These are phyloP conservation scores for Cyclophora albipunctata DNA, from an alignment of 2,888 invertebrate genomes.

Conservation along the genomic window DNA sequence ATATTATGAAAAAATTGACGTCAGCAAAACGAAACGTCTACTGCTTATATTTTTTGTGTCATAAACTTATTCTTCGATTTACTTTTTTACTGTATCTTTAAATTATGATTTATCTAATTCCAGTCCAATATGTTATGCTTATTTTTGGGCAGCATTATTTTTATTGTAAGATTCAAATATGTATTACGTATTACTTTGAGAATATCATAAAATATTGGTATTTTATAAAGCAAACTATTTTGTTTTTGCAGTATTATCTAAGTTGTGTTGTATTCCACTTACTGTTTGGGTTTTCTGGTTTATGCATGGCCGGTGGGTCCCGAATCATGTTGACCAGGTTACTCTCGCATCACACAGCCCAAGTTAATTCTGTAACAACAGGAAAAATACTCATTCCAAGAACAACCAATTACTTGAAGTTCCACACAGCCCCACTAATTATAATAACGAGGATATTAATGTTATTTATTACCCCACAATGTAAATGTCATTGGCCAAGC, in stretches of 20 bases:
- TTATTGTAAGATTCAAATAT: neutral
- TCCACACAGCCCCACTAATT: no score
- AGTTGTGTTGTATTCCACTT: slow-evolving; percentile 26
- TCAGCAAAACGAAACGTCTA: slow-evolving; percentile 60
- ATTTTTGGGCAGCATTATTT: neutral
- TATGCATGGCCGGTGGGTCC: slow-evolving; percentile 74
- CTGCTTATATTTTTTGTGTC: slow-evolving; percentile 42
- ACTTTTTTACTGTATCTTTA: neutral
- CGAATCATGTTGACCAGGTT: slow-evolving; percentile 66
- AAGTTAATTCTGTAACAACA: slow-evolving; percentile 49
- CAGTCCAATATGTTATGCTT: neutral
- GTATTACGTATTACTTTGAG: slow-evolving; percentile 12
- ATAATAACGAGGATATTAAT: neutral
- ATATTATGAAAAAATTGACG: slow-evolving; percentile 72
- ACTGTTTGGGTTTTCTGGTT: slow-evolving; percentile 63
- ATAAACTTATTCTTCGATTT: slow-evolving; percentile 19
- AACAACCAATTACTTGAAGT: no score
- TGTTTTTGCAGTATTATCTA: no score
- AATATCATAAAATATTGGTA: no score
- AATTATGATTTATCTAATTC: neutral
- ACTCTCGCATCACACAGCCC: slow-evolving; percentile 57
- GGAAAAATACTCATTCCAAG: neutral
- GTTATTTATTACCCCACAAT: neutral
- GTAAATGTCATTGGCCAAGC: slow-evolving; percentile 6
- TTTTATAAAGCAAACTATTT: no score